Base-by-base conservation (phyloP, 1,140 invertebrate species). In the Polypedilum vanderplanki region DNA sequence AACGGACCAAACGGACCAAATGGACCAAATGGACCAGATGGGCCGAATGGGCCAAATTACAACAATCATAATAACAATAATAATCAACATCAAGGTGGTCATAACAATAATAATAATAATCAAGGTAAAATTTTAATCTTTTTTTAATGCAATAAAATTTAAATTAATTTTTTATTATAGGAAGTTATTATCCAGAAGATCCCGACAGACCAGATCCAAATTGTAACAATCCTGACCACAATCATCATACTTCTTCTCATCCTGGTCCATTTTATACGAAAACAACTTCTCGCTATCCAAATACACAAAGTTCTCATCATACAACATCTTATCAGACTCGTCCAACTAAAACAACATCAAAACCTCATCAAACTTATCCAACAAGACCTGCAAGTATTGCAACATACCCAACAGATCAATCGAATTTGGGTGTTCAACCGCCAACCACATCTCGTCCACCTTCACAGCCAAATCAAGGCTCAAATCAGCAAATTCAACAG, bases 181-280 rank as follows among this genome's bases (percentile, higher is more conserved):
- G 46, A 12, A n/a, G 12, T n/a, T 15, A 57, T 15, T n/a, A n/a
- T n/a, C 46, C 46, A n/a, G 46, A 33, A 33, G 79, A 77, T 76
- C 65, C 65, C 0, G 18, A 70, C 18, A 70, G 17, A 18, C 74
- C 75, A 40, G 77, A 77, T 20, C 15, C 65, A 18, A 70, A 70
- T 20, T 70, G 65, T 70, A 20, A 70, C 20, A n/a, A 70, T 18
- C 65, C 65, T 8, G 17, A 18, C 8, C 18, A 70, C 10, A 20
- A 70, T 20, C 65, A n/a, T 20, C 17, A 70, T 0, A 20, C 65
- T 22, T 18, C 65, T 1, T 1, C 9, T 20, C 9, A 70, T 20
- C 65, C 65, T 7, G 7, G 10, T 20, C n/a, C 65, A 20, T 9
- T 10, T 20, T 20, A 70, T 22, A n/a, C 65, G 3, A 8, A 70